These are phyloP conservation scores for Tachina lurida DNA, from an alignment of 2,888 invertebrate genomes.

Conservation along the genomic window DNA sequence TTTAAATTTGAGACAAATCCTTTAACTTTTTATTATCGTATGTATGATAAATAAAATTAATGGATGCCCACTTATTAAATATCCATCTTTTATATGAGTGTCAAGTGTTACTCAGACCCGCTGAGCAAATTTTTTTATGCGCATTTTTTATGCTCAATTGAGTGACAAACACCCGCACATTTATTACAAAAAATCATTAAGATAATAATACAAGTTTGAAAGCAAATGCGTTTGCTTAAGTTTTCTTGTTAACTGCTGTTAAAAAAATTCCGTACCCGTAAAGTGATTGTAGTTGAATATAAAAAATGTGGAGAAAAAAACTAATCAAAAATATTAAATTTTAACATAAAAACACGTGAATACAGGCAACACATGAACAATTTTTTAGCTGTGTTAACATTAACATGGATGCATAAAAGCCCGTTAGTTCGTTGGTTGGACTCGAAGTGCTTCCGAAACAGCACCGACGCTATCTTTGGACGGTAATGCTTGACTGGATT, in stretches of 20 bases:
- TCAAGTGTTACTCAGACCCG: too few relatives aligned
- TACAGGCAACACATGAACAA: not conserved
- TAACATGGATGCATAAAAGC: not conserved
- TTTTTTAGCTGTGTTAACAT: not conserved
- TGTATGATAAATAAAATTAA: too few relatives aligned
- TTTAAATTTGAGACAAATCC: too few relatives aligned
- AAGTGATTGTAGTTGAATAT: constrained; percentile 31
- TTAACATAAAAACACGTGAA: constrained; percentile 1
- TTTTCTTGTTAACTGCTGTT: not conserved
- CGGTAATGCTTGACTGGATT: too few relatives aligned
- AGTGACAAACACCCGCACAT: not conserved
- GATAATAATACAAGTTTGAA: too few relatives aligned
- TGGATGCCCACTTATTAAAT: too few relatives aligned
- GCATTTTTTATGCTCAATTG: too few relatives aligned
- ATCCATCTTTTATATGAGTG: too few relatives aligned
- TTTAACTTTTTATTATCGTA: too few relatives aligned
- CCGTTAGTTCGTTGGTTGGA: not conserved
- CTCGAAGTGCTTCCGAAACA: too few relatives aligned
- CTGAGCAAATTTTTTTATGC: too few relatives aligned
- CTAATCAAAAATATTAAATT: constrained; percentile 23
- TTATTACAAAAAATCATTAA: constrained; percentile 14
- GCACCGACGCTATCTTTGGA: too few relatives aligned
- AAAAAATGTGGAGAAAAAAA: constrained; percentile 11
- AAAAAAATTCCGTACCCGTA: not conserved
- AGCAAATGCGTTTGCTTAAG: constrained; percentile 39